Percentiles rank a stretch among this genome's conserved stretches.
These are phyloP conservation scores for Hydrolagus colliei DNA, from an alignment of 2,797 vertebrate species.

Conservation along the genomic window DNA sequence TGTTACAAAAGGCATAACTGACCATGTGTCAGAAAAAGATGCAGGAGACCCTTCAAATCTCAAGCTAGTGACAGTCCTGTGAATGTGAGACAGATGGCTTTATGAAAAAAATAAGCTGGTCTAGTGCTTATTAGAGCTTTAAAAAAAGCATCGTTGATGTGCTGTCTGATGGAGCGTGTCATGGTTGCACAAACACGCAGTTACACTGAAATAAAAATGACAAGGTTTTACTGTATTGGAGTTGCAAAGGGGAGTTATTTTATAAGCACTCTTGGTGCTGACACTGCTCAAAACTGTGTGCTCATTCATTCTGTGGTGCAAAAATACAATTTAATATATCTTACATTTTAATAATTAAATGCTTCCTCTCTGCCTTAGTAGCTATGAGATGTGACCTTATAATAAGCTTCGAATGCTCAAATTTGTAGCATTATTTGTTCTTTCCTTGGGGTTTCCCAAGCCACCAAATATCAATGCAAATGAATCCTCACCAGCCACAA, in stretches of 20 bases:
- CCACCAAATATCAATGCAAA: background rate
- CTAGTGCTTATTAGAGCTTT: background rate
- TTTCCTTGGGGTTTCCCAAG: background rate
- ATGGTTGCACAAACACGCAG: background rate
- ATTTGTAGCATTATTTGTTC: background rate
- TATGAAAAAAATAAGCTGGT: constrained; percentile 20
- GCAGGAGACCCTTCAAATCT: constrained; percentile 11
- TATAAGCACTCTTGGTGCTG: background rate
- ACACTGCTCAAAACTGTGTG: background rate
- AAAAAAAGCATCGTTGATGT: background rate
- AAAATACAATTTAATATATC: background rate
- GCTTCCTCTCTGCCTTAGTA: background rate
- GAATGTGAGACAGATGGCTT: constrained; percentile 17
- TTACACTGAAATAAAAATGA: background rate
- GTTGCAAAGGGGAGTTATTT: background rate
- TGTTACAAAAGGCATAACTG: background rate
- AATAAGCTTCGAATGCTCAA: background rate
- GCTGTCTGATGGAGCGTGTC: background rate
- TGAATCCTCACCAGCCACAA: background rate
- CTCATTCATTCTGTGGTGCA: background rate
- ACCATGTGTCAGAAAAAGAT: background rate
- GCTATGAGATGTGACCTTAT: background rate
- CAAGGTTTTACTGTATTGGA: background rate
- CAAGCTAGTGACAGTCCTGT: constrained; percentile 17
- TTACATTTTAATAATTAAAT: constrained; percentile 8